Conservation (phyloP, 2,113 vertebrate species). For the Nanger granti region DNA sequence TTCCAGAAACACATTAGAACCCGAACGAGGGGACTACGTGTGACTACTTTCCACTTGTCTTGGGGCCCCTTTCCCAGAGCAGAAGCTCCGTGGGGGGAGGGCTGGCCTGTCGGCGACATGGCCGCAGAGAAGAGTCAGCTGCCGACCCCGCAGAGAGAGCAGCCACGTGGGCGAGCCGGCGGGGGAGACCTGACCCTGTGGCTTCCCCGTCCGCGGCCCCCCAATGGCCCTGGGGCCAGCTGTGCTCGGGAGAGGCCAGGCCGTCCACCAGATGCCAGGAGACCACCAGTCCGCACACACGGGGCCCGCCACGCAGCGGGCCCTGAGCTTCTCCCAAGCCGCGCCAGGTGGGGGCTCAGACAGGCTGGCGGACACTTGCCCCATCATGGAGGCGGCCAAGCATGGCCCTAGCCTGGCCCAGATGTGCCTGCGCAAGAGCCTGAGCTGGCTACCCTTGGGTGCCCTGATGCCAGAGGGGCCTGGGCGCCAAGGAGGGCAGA, state of each 20-base stretch:
- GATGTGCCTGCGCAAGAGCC: fast-evolving
- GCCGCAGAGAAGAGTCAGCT: not conserved
- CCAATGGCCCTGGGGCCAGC: fast-evolving
- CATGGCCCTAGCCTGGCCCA: not conserved
- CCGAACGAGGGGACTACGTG: fast-evolving
- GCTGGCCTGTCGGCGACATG: fast-evolving
- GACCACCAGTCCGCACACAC: fast-evolving
- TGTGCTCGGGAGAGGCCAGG: not conserved
- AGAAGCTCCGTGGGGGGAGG: not conserved
- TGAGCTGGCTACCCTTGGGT: not conserved
- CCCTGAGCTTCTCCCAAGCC: not conserved
- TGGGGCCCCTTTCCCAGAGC: not conserved
- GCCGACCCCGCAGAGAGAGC: fast-evolving
- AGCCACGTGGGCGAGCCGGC: fast-evolving
- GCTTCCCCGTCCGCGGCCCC: fast-evolving
- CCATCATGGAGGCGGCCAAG: fast-evolving
- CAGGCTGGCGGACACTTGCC: fast-evolving
- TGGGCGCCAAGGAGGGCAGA: not conserved
- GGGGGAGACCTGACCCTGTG: not conserved
- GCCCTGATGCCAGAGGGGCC: not conserved
- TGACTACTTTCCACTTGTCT: not conserved
- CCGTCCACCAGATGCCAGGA: not conserved
- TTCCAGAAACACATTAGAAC: not conserved
- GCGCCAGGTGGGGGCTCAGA: not conserved
- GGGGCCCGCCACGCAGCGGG: fast-evolving